Base-by-base conservation (phyloP, 1,140 invertebrate genomes). In the Magallana ariakensis region DNA sequence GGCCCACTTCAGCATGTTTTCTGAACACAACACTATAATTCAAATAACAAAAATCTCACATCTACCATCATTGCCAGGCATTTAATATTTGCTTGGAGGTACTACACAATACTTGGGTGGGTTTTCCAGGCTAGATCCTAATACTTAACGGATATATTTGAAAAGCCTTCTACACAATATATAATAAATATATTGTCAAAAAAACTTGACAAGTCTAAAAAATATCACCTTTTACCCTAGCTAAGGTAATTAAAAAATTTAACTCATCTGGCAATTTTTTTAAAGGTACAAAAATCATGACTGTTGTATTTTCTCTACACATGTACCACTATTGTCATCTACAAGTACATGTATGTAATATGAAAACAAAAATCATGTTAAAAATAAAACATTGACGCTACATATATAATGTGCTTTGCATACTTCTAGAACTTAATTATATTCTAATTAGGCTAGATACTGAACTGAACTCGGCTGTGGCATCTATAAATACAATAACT, bases 401-500 rank as follows among this genome's bases (percentile, higher is more conserved):
- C 15, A 62, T 0, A 62, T 16, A 16, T 62, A 62, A 15, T 33
- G 16, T 53, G 26, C 22, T 26, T 55, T 16, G 46, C 10, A 33
- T 82, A 22, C 46, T 10, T 82, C 80, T 19, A 55, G 46, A 54
- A 82, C n/a, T 82, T 53, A 53, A 4, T 13, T 22, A 26, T 26
- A 75, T 26, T 19, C 66, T 75, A 75, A 13, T 15, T 19, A 82
- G 8, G 26, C 7, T 16, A 80, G 15, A 53, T 22, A 80, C 6
- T 26, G 15, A 54, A n/a, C n/a, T 46, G n/a, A 54, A n/a, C 16
- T 82, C 15, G 16, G 3, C 54, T 1, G n/a, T 82, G 80, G 80
- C 80, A 54, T 55, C 80, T 82, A 55, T n/a, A 1, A 55, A 54
- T 82, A 56, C 19, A 80, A 81, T 46, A 81, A 19, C 10, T n/a